These are phyloP conservation scores for Cecropterus lyciades DNA, from an alignment of 1,140 invertebrate species.

Conservation along the genomic window DNA sequence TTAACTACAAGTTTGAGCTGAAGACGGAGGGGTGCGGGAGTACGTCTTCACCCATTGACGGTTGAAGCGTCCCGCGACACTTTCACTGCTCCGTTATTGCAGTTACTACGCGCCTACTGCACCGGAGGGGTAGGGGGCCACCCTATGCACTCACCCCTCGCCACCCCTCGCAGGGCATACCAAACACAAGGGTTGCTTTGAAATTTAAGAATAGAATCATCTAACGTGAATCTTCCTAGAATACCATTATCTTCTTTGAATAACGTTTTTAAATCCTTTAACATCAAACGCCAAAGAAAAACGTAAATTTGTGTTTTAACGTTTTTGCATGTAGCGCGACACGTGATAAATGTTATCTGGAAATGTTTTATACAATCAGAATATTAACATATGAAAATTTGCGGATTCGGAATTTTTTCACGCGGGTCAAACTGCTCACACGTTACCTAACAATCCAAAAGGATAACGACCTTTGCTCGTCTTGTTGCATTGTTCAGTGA, in stretches of 20 bases:
- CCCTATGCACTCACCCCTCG: slow-evolving; percentile 77
- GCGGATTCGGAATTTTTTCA: slow-evolving; percentile 1
- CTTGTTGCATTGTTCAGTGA: slow-evolving; percentile 14
- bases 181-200: slow-evolving; percentile 67
- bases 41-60: slow-evolving; percentile 82
- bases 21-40: slow-evolving; percentile 76
- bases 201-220: slow-evolving; percentile 65
- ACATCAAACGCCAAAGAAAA: slow-evolving; percentile 16
- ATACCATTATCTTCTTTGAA: slow-evolving; percentile 42
- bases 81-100: slow-evolving; percentile 83
- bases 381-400: slow-evolving; percentile 27
- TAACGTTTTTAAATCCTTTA: slow-evolving; percentile 38
- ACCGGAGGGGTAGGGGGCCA: slow-evolving; percentile 55
- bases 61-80: slow-evolving; percentile 80
- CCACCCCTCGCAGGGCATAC: slow-evolving; percentile 60
- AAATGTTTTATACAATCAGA: slow-evolving; percentile 19
- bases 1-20: slow-evolving; percentile 74
- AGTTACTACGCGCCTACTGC: slow-evolving; percentile 80
- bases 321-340: background rate
- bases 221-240: slow-evolving; percentile 12
- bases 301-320: background rate
- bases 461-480: slow-evolving; percentile 24
- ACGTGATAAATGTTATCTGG: background rate
- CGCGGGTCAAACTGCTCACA: slow-evolving; percentile 8
- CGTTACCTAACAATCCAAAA: slow-evolving; percentile 6